These are phyloP conservation scores for Tenthredo amoena DNA, from an alignment of 2,888 invertebrate genomes.

Conservation along the genomic window DNA sequence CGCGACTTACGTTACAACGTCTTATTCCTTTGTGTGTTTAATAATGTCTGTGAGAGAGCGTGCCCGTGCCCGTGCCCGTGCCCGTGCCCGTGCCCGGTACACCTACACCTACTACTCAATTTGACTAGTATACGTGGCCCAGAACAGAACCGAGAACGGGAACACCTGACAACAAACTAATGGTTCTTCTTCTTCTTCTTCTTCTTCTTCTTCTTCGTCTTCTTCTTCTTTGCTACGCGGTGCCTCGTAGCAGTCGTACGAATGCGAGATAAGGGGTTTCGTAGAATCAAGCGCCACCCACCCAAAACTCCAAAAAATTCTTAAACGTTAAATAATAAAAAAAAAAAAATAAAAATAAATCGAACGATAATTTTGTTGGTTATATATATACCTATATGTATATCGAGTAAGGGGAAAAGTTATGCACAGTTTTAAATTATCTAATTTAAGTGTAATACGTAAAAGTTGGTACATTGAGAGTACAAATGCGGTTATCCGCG, in stretches of 20 bases:
- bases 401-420: too few relatives aligned
- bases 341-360: too few relatives aligned
- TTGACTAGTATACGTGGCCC: slow-evolving; percentile 50
- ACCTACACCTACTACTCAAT: slow-evolving; percentile 31
- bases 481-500: neutral
- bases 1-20: slow-evolving; percentile 70
- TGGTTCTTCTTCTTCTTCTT: slow-evolving; percentile 62
- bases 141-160: slow-evolving; percentile 63
- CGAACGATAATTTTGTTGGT: too few relatives aligned
- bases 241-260: slow-evolving; percentile 63
- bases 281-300: neutral
- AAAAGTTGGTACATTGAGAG: too few relatives aligned
- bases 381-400: too few relatives aligned
- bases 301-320: neutral
- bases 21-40: slow-evolving; percentile 65
- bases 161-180: slow-evolving; percentile 74
- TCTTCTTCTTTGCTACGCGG: neutral
- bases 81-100: slow-evolving; percentile 34
- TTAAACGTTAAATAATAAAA: neutral
- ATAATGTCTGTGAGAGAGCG: slow-evolving; percentile 45
- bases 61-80: slow-evolving; percentile 6
- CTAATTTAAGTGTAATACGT: too few relatives aligned
- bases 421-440: too few relatives aligned
- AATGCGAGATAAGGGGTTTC: slow-evolving; percentile 69
- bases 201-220: neutral